phyloP scores from a whole-genome alignment of 2,888 invertebrate genomes.

The Tupiocoris notatus region DNA sequence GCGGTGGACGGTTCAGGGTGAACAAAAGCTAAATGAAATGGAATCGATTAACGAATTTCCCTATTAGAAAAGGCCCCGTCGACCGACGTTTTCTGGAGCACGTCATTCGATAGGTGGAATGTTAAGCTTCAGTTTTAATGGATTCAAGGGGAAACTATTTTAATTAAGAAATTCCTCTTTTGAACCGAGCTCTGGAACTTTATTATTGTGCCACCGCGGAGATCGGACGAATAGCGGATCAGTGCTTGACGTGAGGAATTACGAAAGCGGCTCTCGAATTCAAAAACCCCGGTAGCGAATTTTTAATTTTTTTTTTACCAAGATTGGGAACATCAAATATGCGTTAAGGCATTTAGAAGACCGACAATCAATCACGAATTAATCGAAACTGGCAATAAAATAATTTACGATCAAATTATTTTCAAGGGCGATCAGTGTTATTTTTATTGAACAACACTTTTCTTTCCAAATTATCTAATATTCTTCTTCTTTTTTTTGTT shows the following conservation, averaged over 20 bases:
- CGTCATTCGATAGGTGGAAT: slow-evolving; percentile 24
- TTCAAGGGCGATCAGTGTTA: too few relatives aligned
- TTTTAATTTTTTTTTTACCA: too few relatives aligned
- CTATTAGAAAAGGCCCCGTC: slow-evolving; percentile 9
- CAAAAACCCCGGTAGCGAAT: too few relatives aligned
- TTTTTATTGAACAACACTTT: too few relatives aligned
- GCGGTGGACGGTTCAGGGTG: background rate
- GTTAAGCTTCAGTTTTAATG: slow-evolving; percentile 31
- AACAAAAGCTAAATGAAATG: slow-evolving; percentile 20
- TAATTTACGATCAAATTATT: too few relatives aligned
- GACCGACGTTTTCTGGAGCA: slow-evolving; percentile 1
- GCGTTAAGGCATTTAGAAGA: too few relatives aligned
- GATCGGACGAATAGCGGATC: slow-evolving; percentile 30
- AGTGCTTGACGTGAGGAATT: slow-evolving; percentile 9
- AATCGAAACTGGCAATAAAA: too few relatives aligned
- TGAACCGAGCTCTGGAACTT: slow-evolving; percentile 21
- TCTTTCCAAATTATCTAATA: too few relatives aligned
- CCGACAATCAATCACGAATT: too few relatives aligned
- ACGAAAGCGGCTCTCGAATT: slow-evolving; percentile 28
- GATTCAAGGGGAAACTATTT: slow-evolving; percentile 38
- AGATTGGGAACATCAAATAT: too few relatives aligned
- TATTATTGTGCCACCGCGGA: slow-evolving; percentile 24
- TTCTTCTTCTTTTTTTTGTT: too few relatives aligned
- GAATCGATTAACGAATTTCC: slow-evolving; percentile 30
- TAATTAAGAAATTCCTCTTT: slow-evolving; percentile 42